Evolutionary conservation across 2,113 vertebrate species (phyloP), one percentile per base, ranked within the genome.

Genomic region (Anoura caudifer): DNA sequence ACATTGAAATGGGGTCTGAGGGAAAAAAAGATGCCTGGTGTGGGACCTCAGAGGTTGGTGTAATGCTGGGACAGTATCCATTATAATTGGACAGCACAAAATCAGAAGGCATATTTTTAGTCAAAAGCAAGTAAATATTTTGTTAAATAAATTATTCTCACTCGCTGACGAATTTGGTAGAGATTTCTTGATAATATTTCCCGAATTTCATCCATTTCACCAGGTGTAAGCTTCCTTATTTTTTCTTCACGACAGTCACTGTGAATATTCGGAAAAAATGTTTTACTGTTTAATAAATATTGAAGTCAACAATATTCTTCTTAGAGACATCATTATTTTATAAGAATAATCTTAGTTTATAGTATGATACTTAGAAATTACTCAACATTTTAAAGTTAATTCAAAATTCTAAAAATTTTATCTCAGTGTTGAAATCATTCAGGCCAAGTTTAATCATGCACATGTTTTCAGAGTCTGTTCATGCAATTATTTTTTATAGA

Each of bases 101-200:
- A 36, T 59, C n/a, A 26, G 12, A 75, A 91, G 41, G 13, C 43
- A 61, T 33, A 31, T 50, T 90, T 94, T 67, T 22, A 97, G 89
- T 87, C 54, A 96, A 96, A 96, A 38, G 33, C 50, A 59, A 28
- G 87, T 10, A 82, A 65, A 63, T 87, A 89, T 90, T 97, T 94
- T 81, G 92, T 33, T 73, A 96, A 89, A 70, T 56, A 95, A 90
- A 93, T 90, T 59, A 90, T 96, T 87, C 99, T 99, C 97, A 99
- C 99, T 98, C 99, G 98, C 91, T 99, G 99, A 41, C 99, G 99
- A 97, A 99, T 99, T 97, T 99, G 99, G 97, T 99, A 99, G 98
- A 99, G 99, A 98, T 99, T 99, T 98, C 99, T 99, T 80, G 99
- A 99, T 97, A 99, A 90, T 96, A 99, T 98, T 76, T 99, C 98